Conservation (phyloP, 2,797 vertebrate genomes). For the Yasuhikotakia modesta region DNA sequence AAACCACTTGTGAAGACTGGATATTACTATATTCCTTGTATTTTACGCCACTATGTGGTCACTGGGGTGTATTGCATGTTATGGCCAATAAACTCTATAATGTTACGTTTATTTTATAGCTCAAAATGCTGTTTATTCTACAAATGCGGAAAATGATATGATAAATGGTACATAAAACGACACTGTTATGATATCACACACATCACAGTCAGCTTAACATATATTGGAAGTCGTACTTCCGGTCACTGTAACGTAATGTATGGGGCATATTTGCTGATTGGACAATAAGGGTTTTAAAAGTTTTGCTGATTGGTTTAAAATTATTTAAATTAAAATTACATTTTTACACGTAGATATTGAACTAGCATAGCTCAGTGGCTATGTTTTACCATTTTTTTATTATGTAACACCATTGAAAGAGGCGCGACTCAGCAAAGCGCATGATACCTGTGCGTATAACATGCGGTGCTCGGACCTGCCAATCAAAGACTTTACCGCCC, state of each 20-base stretch:
- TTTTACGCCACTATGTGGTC: constrained; percentile 70
- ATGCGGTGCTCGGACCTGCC: constrained; percentile 40
- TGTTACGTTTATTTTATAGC: background rate
- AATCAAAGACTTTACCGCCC: constrained; percentile 65
- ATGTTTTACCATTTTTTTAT: background rate
- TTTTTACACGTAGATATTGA: background rate
- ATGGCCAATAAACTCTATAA: no score
- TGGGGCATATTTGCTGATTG: background rate
- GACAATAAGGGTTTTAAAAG: background rate
- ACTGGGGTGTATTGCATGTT: constrained; percentile 19
- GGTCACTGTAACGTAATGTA: background rate
- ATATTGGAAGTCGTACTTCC: constrained; percentile 2
- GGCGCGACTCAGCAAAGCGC: background rate
- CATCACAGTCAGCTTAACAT: background rate
- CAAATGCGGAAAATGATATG: background rate
- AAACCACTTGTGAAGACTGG: background rate
- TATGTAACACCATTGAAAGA: constrained; percentile 6
- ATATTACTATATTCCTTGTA: constrained; percentile 45
- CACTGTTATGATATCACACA: background rate
- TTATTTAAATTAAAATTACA: no score
- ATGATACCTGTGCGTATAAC: constrained; percentile 1
- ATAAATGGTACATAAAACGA: background rate
- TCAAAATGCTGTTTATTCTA: background rate
- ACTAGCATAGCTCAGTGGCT: background rate
- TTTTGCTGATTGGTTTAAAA: constrained; percentile 22